Evolutionary conservation across 2,888 invertebrate species (phyloP), one percentile per base, ranked within the genome.

Genomic region (Calameuta filiformis): DNA sequence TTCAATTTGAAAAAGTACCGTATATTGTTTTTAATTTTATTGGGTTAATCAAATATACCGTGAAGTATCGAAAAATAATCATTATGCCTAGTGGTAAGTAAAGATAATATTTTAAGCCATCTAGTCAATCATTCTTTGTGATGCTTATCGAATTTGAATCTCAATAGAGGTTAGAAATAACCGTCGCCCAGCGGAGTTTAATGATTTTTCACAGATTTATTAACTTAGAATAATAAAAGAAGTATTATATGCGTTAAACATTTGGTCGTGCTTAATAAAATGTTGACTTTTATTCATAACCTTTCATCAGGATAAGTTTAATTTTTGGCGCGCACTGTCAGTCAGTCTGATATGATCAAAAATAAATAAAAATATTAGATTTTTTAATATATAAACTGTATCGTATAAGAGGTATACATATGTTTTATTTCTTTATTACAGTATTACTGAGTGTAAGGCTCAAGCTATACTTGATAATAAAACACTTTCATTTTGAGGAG

Each of bases 401-500:
- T 1, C 1, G 12, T 71, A 30, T n/a, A 33, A 23, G 11, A 31
- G 30, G 9, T 33, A 71, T 30, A 71, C 34, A 33, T 34, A 71
- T 71, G 12, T 33, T 71, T 71, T 71, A 71, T 56, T 56, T 56
- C 9, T 2, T 56, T 56, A 23, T 56, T 15, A 23, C 56, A 56
- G 31, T 12, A 33, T 34, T 31, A 11, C 12, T 73, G 11, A 75
- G 75, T 31, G 35, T 82, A 3, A 79, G 79, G 75, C 82, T 79
- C 11, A 78, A 81, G 30, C 77, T 89, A 33, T 37, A 30, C 15
- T 80, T 12, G 12, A 73, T 85, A n/a, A 85, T 89, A 35, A 85
- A 81, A 78, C 85, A 77, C 78, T 90, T 90, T 71, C 89, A 87
- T 76, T 90, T 90, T 75, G 87, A 88, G 33, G 90, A 90, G 80